Evolutionary conservation across 2,113 vertebrate species (phyloP).

Genomic region (Toxostoma redivivum): DNA sequence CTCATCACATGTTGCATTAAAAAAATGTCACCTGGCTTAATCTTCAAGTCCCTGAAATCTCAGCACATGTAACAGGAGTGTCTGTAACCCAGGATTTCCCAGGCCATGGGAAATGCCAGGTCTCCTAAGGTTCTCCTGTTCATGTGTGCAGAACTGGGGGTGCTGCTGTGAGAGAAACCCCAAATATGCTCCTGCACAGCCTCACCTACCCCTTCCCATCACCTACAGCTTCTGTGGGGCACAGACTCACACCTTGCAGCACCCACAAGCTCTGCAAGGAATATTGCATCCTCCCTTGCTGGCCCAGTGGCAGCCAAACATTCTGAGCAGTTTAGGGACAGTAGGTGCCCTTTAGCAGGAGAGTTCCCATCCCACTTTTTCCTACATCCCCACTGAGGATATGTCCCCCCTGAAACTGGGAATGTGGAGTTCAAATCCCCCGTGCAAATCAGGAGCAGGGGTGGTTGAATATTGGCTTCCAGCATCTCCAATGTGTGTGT

Average conservation of each 20-base stretch:
- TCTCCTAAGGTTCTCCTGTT: neutral
- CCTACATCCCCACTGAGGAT: neutral
- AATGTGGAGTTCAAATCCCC: neutral
- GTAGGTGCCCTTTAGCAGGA: neutral
- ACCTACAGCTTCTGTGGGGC: fast-evolving
- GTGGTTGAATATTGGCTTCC: neutral
- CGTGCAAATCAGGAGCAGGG: fast-evolving
- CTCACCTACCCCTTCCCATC: neutral
- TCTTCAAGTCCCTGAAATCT: neutral
- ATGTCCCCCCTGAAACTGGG: fast-evolving
- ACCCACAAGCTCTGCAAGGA: neutral
- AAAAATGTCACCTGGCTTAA: neutral
- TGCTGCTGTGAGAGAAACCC: neutral
- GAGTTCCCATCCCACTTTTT: neutral
- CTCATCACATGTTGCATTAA: neutral
- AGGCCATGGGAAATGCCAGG: neutral
- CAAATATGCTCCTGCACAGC: neutral
- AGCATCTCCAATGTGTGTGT: fast-evolving
- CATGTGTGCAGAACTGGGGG: neutral
- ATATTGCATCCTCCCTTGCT: fast-evolving
- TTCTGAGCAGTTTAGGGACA: neutral
- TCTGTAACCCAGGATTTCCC: neutral
- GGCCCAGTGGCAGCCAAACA: neutral
- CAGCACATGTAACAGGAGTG: fast-evolving
- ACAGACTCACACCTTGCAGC: neutral